Percentiles rank a stretch among this genome's conserved stretches.
These are phyloP conservation scores for Pachycephus smyrnensis DNA, from an alignment of 2,888 invertebrate species.

Conservation along the genomic window DNA sequence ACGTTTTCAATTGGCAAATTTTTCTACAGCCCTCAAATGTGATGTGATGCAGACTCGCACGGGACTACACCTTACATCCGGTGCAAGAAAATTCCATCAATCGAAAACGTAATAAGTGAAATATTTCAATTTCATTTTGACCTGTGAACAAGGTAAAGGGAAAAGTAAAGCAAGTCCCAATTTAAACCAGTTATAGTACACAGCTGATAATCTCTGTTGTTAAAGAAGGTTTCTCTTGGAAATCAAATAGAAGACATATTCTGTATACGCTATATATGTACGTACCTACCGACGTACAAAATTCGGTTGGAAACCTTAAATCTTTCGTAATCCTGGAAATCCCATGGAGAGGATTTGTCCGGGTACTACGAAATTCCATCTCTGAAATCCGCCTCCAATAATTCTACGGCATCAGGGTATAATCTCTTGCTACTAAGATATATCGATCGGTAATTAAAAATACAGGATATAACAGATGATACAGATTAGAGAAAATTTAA, in stretches of 20 bases:
- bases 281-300: neutral
- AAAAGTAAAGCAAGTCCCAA: neutral
- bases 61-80: no score
- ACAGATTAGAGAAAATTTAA: neutral
- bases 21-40: no score
- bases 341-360: neutral
- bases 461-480: neutral
- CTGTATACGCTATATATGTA: neutral
- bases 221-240: neutral
- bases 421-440: neutral
- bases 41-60: no score
- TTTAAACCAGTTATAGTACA: neutral
- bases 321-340: neutral
- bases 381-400: neutral
- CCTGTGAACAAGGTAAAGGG: neutral
- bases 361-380: neutral
- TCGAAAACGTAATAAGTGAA: no score
- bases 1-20: no score
- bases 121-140: neutral
- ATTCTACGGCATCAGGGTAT: neutral
- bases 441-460: neutral
- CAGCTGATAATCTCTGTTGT: neutral
- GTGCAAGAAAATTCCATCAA: no score
- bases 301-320: neutral
- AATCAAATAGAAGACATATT: neutral